These are phyloP conservation scores for Caenorhabditis angaria DNA, from an alignment of 2,888 invertebrate genomes.

Conservation along the genomic window DNA sequence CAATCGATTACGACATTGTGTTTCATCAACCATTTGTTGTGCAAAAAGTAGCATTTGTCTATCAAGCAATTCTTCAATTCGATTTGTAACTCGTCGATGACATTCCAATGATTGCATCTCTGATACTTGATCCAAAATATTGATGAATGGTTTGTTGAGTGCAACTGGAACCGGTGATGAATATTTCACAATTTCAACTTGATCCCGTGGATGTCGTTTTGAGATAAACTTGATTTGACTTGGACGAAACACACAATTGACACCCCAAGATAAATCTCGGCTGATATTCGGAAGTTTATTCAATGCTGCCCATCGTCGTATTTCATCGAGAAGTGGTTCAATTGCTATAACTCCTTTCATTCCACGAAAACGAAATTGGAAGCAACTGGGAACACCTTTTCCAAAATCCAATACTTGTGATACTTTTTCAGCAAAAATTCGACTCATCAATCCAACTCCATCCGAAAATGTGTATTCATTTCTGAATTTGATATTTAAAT, in stretches of 20 bases:
- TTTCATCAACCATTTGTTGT: constrained; percentile 59
- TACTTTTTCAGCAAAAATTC: constrained; percentile 55
- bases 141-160: constrained; percentile 73
- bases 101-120: constrained; percentile 58
- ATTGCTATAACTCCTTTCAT: constrained; percentile 71
- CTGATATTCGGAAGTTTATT: constrained; percentile 12
- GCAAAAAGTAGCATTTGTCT: constrained; percentile 58
- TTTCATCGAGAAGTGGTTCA: constrained; percentile 61
- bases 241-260: constrained; percentile 44
- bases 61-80: constrained; percentile 67
- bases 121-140: constrained; percentile 71
- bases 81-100: constrained; percentile 57
- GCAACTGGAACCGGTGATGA: constrained; percentile 64
- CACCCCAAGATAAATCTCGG: constrained; percentile 26
- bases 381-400: constrained; percentile 58
- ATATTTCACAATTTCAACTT: constrained; percentile 67
- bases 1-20: constrained; percentile 52
- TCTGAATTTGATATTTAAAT: constrained; percentile 17
- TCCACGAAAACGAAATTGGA: constrained; percentile 69
- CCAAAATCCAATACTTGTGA: constrained; percentile 51
- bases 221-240: constrained; percentile 51
- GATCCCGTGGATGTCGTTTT: constrained; percentile 43
- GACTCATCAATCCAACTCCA: constrained; percentile 67
- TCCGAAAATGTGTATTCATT: constrained; percentile 59
- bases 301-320: constrained; percentile 32